Percentiles rank a stretch among this genome's conserved stretches.
These are phyloP conservation scores for Otus sunia DNA, from an alignment of 2,113 vertebrate genomes.

Conservation along the genomic window DNA sequence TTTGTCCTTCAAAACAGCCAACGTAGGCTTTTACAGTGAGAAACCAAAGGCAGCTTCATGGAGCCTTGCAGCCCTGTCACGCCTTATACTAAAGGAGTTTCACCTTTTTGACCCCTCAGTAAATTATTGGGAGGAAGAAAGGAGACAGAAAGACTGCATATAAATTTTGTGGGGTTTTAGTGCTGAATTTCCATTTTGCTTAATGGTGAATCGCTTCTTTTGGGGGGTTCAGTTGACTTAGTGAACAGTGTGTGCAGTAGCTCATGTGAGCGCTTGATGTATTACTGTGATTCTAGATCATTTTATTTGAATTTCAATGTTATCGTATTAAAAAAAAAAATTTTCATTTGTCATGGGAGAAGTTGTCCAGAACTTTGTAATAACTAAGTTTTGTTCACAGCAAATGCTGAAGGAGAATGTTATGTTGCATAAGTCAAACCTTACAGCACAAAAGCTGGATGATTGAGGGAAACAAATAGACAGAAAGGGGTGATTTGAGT, in stretches of 20 bases:
- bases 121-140: background rate
- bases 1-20: background rate
- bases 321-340: background rate
- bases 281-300: background rate
- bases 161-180: background rate
- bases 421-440: background rate
- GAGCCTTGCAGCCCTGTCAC: background rate
- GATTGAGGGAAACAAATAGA: background rate
- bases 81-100: background rate
- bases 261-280: background rate
- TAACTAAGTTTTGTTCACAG: background rate
- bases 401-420: background rate
- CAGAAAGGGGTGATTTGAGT: fast-evolving
- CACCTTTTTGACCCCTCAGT: background rate
- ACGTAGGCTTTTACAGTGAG: background rate
- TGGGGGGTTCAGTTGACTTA: fast-evolving
- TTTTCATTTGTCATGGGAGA: background rate
- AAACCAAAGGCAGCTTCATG: background rate
- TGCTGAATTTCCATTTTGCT: background rate
- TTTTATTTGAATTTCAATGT: background rate
- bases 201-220: background rate
- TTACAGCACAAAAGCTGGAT: background rate
- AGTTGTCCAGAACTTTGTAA: background rate
- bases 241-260: background rate
- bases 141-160: background rate